Percentiles rank a stretch among this genome's conserved stretches.
Conservation (phyloP, 37 sponge, comb jelly and placozoan genomes). For the Spongilla lacustris region DNA sequence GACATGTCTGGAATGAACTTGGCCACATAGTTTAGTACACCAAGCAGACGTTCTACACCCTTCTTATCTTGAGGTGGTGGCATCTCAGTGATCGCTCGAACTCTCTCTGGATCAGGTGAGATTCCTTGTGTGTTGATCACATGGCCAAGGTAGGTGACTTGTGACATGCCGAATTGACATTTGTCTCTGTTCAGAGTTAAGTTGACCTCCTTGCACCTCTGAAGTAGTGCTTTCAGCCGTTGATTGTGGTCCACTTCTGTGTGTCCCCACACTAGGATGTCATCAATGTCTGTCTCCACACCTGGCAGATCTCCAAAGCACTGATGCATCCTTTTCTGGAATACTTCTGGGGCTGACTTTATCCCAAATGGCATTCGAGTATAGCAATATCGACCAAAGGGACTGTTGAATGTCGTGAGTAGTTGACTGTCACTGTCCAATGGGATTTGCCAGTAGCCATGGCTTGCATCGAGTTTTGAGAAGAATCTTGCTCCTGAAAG, state of each 20-base stretch:
- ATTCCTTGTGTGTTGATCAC: slow-evolving; percentile 16
- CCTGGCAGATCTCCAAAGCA: slow-evolving; percentile 45
- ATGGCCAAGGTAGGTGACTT: slow-evolving; percentile 34
- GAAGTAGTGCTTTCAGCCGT: too few relatives aligned
- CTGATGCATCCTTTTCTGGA: slow-evolving; percentile 54
- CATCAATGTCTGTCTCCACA: slow-evolving; percentile 46
- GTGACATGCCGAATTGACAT: slow-evolving; percentile 6
- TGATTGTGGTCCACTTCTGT: slow-evolving; percentile 10
- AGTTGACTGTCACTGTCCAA: slow-evolving; percentile 45
- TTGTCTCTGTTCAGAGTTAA: slow-evolving; percentile 25
- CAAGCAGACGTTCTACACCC: slow-evolving; percentile 14
- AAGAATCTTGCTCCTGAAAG: slow-evolving; percentile 55
- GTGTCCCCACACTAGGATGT: slow-evolving; percentile 22
- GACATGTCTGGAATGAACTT: slow-evolving; percentile 26
- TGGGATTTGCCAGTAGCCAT: slow-evolving; percentile 67
- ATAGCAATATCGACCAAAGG: slow-evolving; percentile 58
- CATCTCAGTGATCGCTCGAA: slow-evolving; percentile 26
- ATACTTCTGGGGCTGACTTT: slow-evolving; percentile 60
- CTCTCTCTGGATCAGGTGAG: slow-evolving; percentile 31
- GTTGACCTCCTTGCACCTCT: too few relatives aligned
- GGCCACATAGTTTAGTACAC: slow-evolving; percentile 18
- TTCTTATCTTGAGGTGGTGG: slow-evolving; percentile 25
- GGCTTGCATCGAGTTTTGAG: slow-evolving; percentile 51
- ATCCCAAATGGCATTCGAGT: slow-evolving; percentile 76
- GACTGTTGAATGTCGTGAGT: slow-evolving; percentile 66